These are phyloP conservation scores for Rhabdomys dilectus DNA, from an alignment of 2,113 vertebrate species.

Conservation along the genomic window DNA sequence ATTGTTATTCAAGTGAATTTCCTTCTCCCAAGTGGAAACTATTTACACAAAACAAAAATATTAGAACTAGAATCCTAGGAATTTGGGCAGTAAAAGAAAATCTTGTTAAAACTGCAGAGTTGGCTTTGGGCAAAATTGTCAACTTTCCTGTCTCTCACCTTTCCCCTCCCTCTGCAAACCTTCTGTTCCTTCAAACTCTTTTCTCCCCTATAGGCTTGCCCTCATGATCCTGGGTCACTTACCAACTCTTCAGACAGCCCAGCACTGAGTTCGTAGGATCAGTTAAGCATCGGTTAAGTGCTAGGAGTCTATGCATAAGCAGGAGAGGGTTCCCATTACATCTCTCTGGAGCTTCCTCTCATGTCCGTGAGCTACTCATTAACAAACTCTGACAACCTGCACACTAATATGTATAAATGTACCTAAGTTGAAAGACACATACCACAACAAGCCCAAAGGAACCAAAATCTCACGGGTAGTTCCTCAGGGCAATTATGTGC, in stretches of 20 bases:
- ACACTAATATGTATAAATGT: neutral
- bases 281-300: neutral
- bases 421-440: neutral
- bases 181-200: neutral
- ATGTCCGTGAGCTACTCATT: neutral
- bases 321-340: neutral
- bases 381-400: neutral
- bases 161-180: neutral
- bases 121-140: slow-evolving; percentile 69
- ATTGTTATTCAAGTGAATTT: slow-evolving; percentile 80
- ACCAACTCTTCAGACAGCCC: neutral
- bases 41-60: slow-evolving; percentile 80
- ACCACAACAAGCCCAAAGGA: neutral
- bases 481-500: neutral
- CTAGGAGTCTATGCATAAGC: neutral
- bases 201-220: neutral
- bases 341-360: neutral
- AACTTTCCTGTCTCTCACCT: slow-evolving; percentile 47
- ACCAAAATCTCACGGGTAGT: neutral
- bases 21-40: slow-evolving; percentile 74
- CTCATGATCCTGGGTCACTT: neutral
- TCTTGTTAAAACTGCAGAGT: slow-evolving; percentile 75
- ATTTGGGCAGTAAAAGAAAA: slow-evolving; percentile 77
- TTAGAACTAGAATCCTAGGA: slow-evolving; percentile 73
- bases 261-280: neutral